Conservation (phyloP, 2,888 invertebrate genomes). For the Auanema sp. region DNA sequence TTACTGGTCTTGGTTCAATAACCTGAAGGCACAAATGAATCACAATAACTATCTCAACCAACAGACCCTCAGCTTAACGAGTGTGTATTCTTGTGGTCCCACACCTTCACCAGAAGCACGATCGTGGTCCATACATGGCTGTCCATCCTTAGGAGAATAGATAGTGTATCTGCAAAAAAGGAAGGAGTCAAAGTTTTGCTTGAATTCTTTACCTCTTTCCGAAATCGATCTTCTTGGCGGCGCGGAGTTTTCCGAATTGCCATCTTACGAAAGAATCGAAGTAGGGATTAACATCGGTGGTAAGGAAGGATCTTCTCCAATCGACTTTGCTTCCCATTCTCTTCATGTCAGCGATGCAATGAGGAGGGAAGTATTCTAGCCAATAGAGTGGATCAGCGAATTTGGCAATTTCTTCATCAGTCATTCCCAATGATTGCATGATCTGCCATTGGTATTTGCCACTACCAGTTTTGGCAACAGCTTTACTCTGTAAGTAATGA, state of each 20-base stretch:
- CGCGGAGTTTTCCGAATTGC: constrained; percentile 87
- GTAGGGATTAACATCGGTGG: constrained; percentile 95
- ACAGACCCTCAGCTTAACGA: constrained; percentile 86
- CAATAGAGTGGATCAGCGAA: constrained; percentile 89
- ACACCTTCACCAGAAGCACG: constrained; percentile 92
- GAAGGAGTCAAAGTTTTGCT: too few species aligned
- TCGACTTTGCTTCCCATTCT: constrained; percentile 89
- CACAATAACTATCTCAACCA: constrained; percentile 72
- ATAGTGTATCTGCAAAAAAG: constrained; percentile 78
- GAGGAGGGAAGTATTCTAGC: constrained; percentile 95
- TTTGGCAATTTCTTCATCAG: constrained; percentile 84
- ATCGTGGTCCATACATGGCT: constrained; percentile 99
- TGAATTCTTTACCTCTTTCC: constrained; percentile 76
- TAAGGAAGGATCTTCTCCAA: constrained; percentile 96
- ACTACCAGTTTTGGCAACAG: constrained; percentile 83
- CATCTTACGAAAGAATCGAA: constrained; percentile 96
- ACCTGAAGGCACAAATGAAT: constrained; percentile 28
- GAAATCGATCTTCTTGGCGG: constrained; percentile 84
- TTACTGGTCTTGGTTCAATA: constrained; percentile 74
- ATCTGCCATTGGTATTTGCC: constrained; percentile 98
- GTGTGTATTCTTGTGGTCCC: constrained; percentile 94
- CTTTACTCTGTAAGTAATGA: constrained; percentile 77
- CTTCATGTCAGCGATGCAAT: constrained; percentile 82
- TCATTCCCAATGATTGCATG: constrained; percentile 87
- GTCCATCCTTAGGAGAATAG: constrained; percentile 91